Evolutionary conservation across 2,888 invertebrate species (phyloP), one percentile per base, ranked within the genome.

Genomic region (Drosophila algonquin): DNA sequence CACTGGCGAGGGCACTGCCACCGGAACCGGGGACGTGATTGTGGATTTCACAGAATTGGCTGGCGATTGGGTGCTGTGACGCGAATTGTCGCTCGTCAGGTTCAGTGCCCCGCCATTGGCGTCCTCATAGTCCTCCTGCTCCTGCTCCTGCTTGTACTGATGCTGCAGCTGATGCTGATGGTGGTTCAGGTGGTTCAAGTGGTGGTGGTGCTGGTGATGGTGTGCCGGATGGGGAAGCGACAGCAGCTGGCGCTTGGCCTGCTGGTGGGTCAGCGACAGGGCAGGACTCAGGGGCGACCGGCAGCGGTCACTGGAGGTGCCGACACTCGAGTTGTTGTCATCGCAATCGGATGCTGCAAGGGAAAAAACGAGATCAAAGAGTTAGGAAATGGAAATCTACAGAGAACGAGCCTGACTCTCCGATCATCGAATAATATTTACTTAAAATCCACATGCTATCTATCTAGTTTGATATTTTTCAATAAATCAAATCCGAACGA

Each of bases 291-390:
- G 59, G 0, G 92, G 91, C 1, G 92, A 92, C 18, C 90, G 90
- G 45, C 91, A 92, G 63, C 92, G 91, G 75, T 92, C 92, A 76
- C 92, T 92, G 24, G 86, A 90, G 63, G 91, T 92, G 74, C 91
- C 91, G 58, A 86, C 87, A 63, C 92, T 92, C 10, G 91, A 90
- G 58, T 90, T 91, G 63, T 91, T 91, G 73, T 92, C 92, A 78
- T 92, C 93, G 70, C 91, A 90, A 73, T 92, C 93, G 50, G 91
- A 91, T 72, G 90, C 91, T 92, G 67, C 6, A 79, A 78, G 1
- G 2, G 8, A 2, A 1, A 0, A 24, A 10, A 4, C n/a, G n/a
- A 10, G 48, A 27, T 45, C 47, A 5, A 18, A 8, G 14, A 30
- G 59, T 79, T 56, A 51, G 32, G 40, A 46, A 46, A 45, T 21